These are phyloP conservation scores for Teleogryllus occipitalis DNA, from an alignment of 1,140 invertebrate genomes.

Conservation along the genomic window DNA sequence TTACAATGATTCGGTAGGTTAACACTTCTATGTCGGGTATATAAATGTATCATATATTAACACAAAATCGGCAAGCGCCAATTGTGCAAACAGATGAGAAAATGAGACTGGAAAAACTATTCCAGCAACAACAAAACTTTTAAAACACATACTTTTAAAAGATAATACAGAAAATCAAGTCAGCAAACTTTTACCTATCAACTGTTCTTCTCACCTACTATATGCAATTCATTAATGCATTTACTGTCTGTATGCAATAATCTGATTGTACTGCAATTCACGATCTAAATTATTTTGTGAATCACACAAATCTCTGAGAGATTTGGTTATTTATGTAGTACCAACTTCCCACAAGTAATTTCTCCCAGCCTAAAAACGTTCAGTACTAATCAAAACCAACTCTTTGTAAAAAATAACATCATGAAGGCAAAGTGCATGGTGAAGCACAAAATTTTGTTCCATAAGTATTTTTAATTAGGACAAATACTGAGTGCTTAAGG, in stretches of 20 bases:
- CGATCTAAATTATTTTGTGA: neutral
- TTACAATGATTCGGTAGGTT: neutral
- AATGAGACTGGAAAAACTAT: neutral
- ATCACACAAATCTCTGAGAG: neutral
- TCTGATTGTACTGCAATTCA: slow-evolving; percentile 4
- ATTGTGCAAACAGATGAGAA: slow-evolving; percentile 4
- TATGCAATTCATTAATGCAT: neutral
- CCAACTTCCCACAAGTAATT: neutral
- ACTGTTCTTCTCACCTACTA: neutral
- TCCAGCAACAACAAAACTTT: neutral
- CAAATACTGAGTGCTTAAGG: neutral
- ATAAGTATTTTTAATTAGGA: neutral
- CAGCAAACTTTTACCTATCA: neutral
- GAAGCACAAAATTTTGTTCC: neutral
- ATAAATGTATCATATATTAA: neutral
- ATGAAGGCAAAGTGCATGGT: neutral
- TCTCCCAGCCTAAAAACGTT: neutral
- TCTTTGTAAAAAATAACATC: neutral
- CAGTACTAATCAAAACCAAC: neutral
- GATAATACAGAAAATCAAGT: neutral
- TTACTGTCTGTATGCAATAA: neutral
- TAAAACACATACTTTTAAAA: neutral
- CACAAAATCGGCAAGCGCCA: neutral
- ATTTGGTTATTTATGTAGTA: neutral
- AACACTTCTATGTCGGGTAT: neutral